A percentile compares a stretch with the other conserved stretches of the same genome.
phyloP scores from a whole-genome alignment of 1,140 invertebrate species.

The Himalopsyche phryganea region DNA sequence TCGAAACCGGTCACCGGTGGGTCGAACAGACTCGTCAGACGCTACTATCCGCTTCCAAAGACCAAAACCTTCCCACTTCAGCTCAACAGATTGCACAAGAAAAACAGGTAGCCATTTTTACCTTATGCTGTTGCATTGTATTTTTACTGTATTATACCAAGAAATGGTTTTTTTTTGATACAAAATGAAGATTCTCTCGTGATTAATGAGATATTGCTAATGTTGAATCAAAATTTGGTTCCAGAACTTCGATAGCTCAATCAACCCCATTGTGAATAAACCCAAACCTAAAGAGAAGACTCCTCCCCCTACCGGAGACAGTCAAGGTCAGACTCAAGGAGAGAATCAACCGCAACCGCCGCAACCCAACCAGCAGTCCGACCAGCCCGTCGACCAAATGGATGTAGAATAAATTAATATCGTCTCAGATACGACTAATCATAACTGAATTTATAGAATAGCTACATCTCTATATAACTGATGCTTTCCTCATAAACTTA shows the following conservation, averaged over 20 bases:
- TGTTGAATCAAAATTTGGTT: too few species aligned
- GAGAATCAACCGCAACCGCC: constrained; percentile 3
- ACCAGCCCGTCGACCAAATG: constrained; percentile 41
- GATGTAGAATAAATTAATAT: constrained; percentile 44
- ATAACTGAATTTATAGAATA: neutral
- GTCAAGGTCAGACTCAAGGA: constrained; percentile 35
- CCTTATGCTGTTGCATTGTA: too few species aligned
- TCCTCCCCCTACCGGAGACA: constrained; percentile 46
- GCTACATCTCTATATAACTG: too few species aligned
- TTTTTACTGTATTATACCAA: too few species aligned
- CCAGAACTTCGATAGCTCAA: constrained; percentile 64
- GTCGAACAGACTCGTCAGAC: constrained; percentile 66
- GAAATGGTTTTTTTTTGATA: too few species aligned
- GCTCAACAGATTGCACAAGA: constrained; percentile 72
- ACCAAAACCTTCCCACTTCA: constrained; percentile 68
- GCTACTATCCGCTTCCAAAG: constrained; percentile 58
- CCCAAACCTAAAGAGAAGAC: constrained; percentile 74
- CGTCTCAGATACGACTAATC: too few species aligned
- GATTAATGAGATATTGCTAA: too few species aligned
- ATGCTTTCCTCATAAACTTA: too few species aligned
- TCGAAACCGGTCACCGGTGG: constrained; percentile 66
- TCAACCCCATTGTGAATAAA: constrained; percentile 77
- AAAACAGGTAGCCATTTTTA: constrained; percentile 56
- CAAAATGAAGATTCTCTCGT: too few species aligned
- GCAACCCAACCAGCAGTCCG: constrained; percentile 19